Percentiles rank a stretch among this genome's conserved stretches.
These are phyloP conservation scores for Lepidocyrtinus sp. DNA, from an alignment of 2,888 invertebrate species.

Conservation along the genomic window DNA sequence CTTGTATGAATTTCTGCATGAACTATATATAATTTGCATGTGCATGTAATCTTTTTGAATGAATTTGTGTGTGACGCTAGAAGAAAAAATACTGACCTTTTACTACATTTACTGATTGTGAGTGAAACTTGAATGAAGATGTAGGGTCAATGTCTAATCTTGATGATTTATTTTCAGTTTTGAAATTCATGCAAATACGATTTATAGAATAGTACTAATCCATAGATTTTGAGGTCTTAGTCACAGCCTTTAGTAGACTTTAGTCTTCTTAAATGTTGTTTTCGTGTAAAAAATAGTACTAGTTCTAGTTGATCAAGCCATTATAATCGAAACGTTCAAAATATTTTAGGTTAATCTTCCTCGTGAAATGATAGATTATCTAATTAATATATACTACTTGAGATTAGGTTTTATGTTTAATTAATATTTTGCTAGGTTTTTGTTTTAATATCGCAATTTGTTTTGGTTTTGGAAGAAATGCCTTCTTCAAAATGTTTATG, in stretches of 20 bases:
- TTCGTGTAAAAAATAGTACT: constrained; percentile 18
- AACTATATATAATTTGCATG: background rate
- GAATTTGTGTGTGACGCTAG: too few species aligned
- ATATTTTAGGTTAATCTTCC: constrained; percentile 14
- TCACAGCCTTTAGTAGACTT: background rate
- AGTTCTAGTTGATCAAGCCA: background rate
- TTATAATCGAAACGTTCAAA: constrained; percentile 17
- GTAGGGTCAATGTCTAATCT: too few species aligned
- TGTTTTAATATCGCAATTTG: constrained; percentile 8
- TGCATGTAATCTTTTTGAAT: too few species aligned
- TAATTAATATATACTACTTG: too few species aligned
- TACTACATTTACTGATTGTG: too few species aligned
- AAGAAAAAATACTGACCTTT: too few species aligned
- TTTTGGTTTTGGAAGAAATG: too few species aligned
- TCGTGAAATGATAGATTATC: too few species aligned
- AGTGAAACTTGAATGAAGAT: too few species aligned
- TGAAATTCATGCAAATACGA: constrained; percentile 9
- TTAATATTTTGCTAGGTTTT: background rate
- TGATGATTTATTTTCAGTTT: too few species aligned
- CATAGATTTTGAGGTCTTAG: constrained; percentile 2
- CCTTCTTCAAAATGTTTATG: too few species aligned
- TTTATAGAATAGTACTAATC: background rate
- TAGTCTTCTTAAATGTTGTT: background rate
- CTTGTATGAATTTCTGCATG: background rate
- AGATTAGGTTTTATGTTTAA: too few species aligned